Evolutionary conservation across 1,140 invertebrate genomes (phyloP).

Genomic region (Platorchestia sp.): DNA sequence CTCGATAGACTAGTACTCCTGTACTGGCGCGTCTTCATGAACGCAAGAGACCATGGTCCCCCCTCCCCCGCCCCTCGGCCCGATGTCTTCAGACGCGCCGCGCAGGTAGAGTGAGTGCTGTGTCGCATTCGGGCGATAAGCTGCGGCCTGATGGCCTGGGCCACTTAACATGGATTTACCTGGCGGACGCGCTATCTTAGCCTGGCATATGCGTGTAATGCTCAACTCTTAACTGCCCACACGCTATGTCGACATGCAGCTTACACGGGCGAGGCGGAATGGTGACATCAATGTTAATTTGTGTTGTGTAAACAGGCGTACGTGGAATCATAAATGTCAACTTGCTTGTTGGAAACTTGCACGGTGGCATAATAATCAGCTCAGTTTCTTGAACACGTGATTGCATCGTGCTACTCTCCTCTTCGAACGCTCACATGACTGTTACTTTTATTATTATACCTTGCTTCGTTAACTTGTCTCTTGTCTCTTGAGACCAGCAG

Average conservation of each 20-base stretch:
- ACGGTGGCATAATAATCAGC: not conserved
- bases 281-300: not conserved
- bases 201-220: not conserved
- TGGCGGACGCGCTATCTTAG: not conserved
- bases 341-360: not conserved
- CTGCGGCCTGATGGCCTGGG: not conserved
- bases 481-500: too few relatives aligned
- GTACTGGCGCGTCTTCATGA: not conserved
- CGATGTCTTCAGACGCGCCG: not conserved
- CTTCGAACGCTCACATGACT: too few relatives aligned
- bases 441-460: too few relatives aligned
- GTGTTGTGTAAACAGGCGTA: not conserved
- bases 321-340: not conserved
- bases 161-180: not conserved
- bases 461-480: too few relatives aligned
- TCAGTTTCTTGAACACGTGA: not conserved
- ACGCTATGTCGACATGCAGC: conserved; percentile 5
- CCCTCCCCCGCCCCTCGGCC: not conserved
- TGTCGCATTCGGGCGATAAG: not conserved
- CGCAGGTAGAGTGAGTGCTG: not conserved
- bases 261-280: not conserved
- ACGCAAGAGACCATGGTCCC: not conserved
- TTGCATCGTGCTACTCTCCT: too few relatives aligned
- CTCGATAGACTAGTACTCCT: not conserved
- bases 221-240: not conserved